Percentiles rank a stretch among this genome's conserved stretches.
Evolutionary conservation across 2,888 invertebrate species (phyloP).

Genomic region (Dusona sp.): DNA sequence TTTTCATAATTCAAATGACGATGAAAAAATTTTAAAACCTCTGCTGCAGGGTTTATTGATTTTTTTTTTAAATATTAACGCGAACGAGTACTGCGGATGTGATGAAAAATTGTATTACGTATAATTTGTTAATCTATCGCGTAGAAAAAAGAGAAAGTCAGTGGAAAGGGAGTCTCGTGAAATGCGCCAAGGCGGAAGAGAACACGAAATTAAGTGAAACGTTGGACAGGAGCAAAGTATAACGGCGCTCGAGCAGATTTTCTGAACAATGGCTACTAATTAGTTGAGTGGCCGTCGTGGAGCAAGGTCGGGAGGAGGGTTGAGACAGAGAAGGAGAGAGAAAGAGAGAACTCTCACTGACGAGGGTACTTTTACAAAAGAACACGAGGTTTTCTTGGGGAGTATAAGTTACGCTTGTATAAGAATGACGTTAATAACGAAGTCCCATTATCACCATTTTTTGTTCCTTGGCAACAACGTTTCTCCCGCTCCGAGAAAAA

Average conservation of each 20-base stretch:
- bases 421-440: constrained; percentile 68
- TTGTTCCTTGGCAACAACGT: constrained; percentile 33
- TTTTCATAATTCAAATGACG: no score
- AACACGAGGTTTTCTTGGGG: constrained; percentile 55
- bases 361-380: constrained; percentile 59
- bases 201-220: constrained; percentile 57
- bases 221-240: constrained; percentile 49
- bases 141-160: not conserved
- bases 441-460: constrained; percentile 58
- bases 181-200: constrained; percentile 18
- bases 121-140: constrained; percentile 17
- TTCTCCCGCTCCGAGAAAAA: not conserved
- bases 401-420: constrained; percentile 64
- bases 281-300: constrained; percentile 79
- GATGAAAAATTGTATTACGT: constrained; percentile 4
- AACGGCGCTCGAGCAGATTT: constrained; percentile 73
- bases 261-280: constrained; percentile 82
- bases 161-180: not conserved
- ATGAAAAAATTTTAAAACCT: no score
- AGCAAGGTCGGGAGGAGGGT: constrained; percentile 32
- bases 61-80: not conserved
- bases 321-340: constrained; percentile 3
- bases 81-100: not conserved
- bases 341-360: constrained; percentile 44
- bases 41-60: not conserved